These are phyloP conservation scores for Nymphalis io DNA, from an alignment of 1,140 invertebrate species.

Conservation along the genomic window DNA sequence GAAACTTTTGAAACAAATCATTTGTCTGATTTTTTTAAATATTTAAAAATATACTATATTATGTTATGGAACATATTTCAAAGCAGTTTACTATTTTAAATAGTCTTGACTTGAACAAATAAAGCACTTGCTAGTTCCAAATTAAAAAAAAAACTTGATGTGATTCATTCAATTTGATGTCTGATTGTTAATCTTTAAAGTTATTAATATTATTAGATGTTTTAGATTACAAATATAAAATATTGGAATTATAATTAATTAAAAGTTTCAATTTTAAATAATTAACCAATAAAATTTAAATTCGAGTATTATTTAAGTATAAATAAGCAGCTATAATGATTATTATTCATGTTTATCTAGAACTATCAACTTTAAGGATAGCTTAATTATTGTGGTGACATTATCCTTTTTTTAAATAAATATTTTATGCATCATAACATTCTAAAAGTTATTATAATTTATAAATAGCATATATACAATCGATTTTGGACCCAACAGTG, in stretches of 20 bases:
- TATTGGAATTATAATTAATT: background rate
- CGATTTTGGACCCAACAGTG: background rate
- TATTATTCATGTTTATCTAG: background rate
- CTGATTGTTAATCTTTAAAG: constrained; percentile 1
- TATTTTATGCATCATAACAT: background rate
- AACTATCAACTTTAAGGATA: background rate
- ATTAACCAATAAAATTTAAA: background rate
- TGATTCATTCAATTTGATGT: background rate
- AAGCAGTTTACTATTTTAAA: background rate
- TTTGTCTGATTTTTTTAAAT: no score
- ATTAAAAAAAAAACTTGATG: background rate
- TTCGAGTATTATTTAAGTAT: background rate
- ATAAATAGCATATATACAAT: background rate
- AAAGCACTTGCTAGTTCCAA: background rate
- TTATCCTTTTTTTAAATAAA: background rate
- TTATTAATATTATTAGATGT: constrained; percentile 1
- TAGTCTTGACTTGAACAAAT: background rate
- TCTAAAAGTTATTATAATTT: background rate
- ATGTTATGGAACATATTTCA: no score
- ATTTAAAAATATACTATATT: no score
- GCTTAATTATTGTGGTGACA: background rate
- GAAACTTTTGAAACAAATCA: no score
- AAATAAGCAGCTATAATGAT: background rate
- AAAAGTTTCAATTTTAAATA: constrained; percentile 6
- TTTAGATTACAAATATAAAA: background rate